A percentile compares a stretch with the other conserved stretches of the same genome.
Conservation (phyloP, 2,888 invertebrate genomes). For the Latrodectus elegans region DNA sequence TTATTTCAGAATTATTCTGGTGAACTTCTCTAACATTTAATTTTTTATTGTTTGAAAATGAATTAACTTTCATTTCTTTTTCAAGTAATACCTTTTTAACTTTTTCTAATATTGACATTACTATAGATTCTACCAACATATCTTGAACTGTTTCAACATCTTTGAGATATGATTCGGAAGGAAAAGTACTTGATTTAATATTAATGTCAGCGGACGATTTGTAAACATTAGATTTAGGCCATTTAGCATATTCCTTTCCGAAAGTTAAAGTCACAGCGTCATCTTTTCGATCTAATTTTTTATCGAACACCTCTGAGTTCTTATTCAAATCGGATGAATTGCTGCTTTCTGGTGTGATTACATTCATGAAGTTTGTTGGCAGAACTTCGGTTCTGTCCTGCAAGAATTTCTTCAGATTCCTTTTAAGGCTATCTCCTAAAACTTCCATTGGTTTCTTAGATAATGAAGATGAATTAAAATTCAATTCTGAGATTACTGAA, state of each 20-base stretch:
- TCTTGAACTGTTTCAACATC: neutral
- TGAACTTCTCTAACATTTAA: neutral
- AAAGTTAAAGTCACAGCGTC: too few relatives aligned
- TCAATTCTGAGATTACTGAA: neutral
- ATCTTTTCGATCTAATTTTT: too few relatives aligned
- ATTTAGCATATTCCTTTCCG: neutral
- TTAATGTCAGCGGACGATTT: neutral
- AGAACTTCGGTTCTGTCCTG: neutral
- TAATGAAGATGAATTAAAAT: neutral
- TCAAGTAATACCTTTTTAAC: neutral
- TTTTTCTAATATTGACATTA: conserved; percentile 1
- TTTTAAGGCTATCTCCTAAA: neutral
- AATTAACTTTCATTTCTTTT: neutral
- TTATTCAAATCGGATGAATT: too few relatives aligned
- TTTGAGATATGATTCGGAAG: neutral
- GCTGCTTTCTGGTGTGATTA: too few relatives aligned
- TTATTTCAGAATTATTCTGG: neutral
- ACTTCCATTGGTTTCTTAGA: neutral
- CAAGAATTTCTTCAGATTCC: neutral
- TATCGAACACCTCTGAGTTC: neutral
- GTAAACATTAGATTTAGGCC: neutral
- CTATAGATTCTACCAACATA: neutral
- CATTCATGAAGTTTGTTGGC: too few relatives aligned
- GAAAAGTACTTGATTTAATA: too few relatives aligned
- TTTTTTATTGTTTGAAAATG: too few relatives aligned